Conservation (phyloP, 2,113 vertebrate genomes). For the Antechinus flavipes region DNA sequence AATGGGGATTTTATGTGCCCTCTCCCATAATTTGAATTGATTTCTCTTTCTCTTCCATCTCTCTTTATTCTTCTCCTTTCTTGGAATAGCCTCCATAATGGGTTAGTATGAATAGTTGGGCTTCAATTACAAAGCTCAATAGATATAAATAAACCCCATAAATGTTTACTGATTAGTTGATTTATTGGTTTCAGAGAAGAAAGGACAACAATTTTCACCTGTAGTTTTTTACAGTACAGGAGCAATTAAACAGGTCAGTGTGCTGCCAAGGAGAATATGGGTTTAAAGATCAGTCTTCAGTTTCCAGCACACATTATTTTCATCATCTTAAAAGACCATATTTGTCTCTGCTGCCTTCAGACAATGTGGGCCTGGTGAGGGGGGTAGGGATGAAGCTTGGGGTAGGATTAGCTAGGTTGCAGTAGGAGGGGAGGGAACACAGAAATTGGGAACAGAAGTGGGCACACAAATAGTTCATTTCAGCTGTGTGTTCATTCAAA, state of each 20-base stretch:
- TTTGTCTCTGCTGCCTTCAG: slow-evolving; percentile 1
- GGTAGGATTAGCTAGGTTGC: slow-evolving; percentile 4
- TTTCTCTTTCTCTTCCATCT: background rate
- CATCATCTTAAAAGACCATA: background rate
- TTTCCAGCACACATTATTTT: background rate
- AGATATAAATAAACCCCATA: background rate
- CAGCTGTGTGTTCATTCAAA: background rate
- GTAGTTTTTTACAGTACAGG: background rate
- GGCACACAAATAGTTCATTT: background rate
- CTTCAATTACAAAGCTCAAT: background rate
- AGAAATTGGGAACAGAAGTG: background rate
- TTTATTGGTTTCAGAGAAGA: background rate
- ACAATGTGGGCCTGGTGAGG: background rate
- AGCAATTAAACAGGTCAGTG: background rate
- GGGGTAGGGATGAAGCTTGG: background rate
- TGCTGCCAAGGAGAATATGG: background rate
- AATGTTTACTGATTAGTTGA: background rate
- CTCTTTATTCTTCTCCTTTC: background rate
- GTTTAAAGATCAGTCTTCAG: background rate
- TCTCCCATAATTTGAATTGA: background rate
- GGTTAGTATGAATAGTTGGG: background rate
- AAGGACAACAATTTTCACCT: background rate
- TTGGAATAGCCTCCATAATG: background rate
- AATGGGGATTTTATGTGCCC: background rate
- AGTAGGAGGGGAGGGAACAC: background rate